These are phyloP conservation scores for Nylanderia fulva DNA, from an alignment of 1,140 invertebrate genomes.

Conservation along the genomic window DNA sequence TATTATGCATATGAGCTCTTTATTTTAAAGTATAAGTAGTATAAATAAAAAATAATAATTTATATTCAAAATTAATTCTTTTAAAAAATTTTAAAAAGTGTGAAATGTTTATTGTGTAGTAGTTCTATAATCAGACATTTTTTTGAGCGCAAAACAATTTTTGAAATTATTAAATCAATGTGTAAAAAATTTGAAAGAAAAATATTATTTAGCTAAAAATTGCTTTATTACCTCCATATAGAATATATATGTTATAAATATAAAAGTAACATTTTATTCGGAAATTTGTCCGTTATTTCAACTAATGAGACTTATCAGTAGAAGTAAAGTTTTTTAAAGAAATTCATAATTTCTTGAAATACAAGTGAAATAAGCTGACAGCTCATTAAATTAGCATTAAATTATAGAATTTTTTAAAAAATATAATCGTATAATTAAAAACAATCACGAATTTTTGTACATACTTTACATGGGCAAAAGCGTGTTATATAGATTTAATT, in stretches of 20 bases:
- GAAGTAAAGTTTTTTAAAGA: not conserved
- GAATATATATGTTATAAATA: not conserved
- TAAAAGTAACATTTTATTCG: not conserved
- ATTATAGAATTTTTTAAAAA: too few relatives aligned
- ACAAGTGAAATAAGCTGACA: not conserved
- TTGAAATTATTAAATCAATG: not conserved
- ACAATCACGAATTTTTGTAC: not conserved
- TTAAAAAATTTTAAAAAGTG: constrained; percentile 4
- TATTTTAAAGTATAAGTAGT: not conserved
- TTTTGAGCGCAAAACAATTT: not conserved
- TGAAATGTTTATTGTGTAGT: not conserved
- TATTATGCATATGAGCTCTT: not conserved
- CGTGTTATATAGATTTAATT: not conserved
- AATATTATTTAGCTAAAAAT: constrained; percentile 4
- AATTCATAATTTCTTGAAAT: not conserved
- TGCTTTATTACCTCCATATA: not conserved
- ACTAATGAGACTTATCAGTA: not conserved
- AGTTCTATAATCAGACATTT: not conserved
- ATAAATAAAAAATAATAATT: not conserved
- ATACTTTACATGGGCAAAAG: not conserved
- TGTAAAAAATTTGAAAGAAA: not conserved
- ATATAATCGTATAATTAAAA: not conserved
- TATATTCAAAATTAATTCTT: not conserved
- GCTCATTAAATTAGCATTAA: too few relatives aligned
- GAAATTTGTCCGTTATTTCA: not conserved